These are phyloP conservation scores for Ostrea denselamellosa DNA, from an alignment of 1,140 invertebrate genomes.

Conservation along the genomic window DNA sequence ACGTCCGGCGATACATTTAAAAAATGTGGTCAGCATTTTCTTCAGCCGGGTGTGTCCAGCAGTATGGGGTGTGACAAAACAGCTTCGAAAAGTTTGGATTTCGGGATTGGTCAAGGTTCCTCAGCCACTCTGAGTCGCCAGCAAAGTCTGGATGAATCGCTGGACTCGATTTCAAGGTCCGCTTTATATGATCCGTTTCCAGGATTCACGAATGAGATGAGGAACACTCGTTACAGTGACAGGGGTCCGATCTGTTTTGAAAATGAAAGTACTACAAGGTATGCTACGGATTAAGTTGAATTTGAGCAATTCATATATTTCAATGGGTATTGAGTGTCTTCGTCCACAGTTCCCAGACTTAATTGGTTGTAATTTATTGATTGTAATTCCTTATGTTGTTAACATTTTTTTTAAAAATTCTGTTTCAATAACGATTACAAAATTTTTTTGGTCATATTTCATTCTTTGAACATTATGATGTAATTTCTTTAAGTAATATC, in stretches of 20 bases:
- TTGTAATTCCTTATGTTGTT: too few relatives aligned
- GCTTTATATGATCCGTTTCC: not conserved
- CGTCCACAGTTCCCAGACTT: too few relatives aligned
- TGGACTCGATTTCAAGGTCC: not conserved
- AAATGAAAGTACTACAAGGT: not conserved
- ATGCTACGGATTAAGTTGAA: too few relatives aligned
- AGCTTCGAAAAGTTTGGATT: not conserved
- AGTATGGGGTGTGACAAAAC: not conserved
- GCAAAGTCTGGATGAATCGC: not conserved
- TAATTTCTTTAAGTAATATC: too few relatives aligned
- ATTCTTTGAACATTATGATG: too few relatives aligned
- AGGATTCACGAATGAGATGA: not conserved
- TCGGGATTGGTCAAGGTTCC: not conserved
- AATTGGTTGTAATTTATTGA: too few relatives aligned
- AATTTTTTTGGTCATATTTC: too few relatives aligned
- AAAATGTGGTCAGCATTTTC: not conserved
- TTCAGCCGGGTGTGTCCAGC: not conserved
- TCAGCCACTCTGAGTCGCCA: not conserved
- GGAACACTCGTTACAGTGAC: not conserved
- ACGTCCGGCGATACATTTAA: not conserved
- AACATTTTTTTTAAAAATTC: too few relatives aligned
- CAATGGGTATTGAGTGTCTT: too few relatives aligned
- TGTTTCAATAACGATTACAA: too few relatives aligned
- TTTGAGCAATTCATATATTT: too few relatives aligned
- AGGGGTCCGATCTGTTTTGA: not conserved